A percentile compares a stretch with the other conserved stretches of the same genome.
These are phyloP conservation scores for Argopecten irradians DNA, from an alignment of 1,140 invertebrate genomes.

Conservation along the genomic window DNA sequence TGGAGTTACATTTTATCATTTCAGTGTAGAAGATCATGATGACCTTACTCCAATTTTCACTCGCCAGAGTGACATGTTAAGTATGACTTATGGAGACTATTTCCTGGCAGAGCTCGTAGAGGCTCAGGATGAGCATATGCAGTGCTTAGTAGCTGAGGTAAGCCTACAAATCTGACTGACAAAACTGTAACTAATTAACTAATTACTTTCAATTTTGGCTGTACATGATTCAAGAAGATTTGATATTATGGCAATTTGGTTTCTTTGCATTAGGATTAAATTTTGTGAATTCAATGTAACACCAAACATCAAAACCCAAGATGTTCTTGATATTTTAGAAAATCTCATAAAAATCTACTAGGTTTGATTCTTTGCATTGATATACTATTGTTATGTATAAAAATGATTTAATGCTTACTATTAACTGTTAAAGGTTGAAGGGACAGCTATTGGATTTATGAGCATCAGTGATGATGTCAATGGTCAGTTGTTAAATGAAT, in stretches of 20 bases:
- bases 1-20: neutral
- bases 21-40: conserved; percentile 85
- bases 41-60: conserved; percentile 84
- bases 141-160: conserved; percentile 77
- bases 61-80: conserved; percentile 78
- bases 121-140: conserved; percentile 78
- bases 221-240: too few relatives aligned
- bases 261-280: too few relatives aligned
- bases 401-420: neutral
- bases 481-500: conserved; percentile 81
- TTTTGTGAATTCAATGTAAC: too few relatives aligned
- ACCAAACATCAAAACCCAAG: too few relatives aligned
- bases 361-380: too few relatives aligned
- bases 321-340: too few relatives aligned
- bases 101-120: conserved; percentile 85
- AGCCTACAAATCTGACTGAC: neutral
- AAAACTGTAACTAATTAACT: neutral
- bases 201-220: neutral
- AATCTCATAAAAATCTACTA: too few relatives aligned
- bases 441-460: conserved; percentile 80
- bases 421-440: conserved; percentile 69
- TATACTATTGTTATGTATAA: too few relatives aligned
- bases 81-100: conserved; percentile 83
- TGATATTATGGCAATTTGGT: too few relatives aligned
- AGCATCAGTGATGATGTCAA: conserved; percentile 82